Evolutionary conservation across 2,888 invertebrate genomes (phyloP).

Genomic region (Slavum lentiscoides): DNA sequence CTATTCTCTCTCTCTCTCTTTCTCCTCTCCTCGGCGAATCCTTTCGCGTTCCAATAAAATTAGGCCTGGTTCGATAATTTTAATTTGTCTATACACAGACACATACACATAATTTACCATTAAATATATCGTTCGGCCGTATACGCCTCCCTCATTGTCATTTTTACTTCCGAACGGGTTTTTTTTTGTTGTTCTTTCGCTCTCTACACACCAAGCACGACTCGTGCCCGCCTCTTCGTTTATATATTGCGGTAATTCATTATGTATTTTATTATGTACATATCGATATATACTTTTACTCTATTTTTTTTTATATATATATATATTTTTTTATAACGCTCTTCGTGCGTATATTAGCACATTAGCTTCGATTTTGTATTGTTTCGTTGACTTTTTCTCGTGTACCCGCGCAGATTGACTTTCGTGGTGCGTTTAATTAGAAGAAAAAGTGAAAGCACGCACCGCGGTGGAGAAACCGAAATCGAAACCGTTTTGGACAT

Average conservation of each 20-base stretch:
- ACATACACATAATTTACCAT: not conserved
- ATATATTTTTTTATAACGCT: not conserved
- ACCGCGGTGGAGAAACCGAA: no score
- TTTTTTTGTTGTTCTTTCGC: slow-evolving; percentile 12
- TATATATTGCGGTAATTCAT: slow-evolving; percentile 1
- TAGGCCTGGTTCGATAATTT: not conserved
- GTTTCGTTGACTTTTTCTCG: no score
- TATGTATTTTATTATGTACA: not conserved
- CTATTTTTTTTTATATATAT: no score
- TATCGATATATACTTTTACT: no score
- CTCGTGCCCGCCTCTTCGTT: slow-evolving; percentile 16
- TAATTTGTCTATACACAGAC: not conserved
- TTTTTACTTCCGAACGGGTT: slow-evolving; percentile 19
- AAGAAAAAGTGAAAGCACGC: no score
- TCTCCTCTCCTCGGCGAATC: not conserved
- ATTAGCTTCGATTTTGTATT: no score
- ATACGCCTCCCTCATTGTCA: slow-evolving; percentile 36
- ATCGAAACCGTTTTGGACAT: no score
- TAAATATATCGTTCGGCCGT: not conserved
- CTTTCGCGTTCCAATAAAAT: no score
- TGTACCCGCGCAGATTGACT: no score
- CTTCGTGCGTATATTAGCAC: not conserved
- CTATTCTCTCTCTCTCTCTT: slow-evolving; percentile 4
- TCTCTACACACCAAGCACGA: slow-evolving; percentile 5
- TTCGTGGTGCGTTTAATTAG: no score